phyloP scores from a whole-genome alignment of 2,797 vertebrate genomes.

The Anisognathus igniventris region DNA sequence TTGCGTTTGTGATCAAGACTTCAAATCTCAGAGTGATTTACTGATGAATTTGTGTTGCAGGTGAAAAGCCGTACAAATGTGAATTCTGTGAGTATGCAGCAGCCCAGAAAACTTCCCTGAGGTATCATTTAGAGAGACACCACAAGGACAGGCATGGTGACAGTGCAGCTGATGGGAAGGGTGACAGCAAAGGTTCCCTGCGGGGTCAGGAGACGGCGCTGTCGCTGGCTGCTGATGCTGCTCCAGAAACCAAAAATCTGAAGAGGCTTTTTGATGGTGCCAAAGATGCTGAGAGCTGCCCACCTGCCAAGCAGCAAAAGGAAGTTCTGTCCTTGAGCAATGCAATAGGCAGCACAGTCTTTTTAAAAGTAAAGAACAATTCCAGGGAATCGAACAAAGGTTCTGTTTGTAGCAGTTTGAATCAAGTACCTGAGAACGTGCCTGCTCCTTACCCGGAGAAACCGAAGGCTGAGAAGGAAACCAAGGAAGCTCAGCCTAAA shows the following conservation, averaged over 20 bases:
- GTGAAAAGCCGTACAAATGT: constrained; percentile 98
- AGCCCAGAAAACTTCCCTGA: constrained; percentile 94
- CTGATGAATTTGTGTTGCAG: constrained; percentile 71
- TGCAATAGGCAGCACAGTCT: constrained; percentile 31
- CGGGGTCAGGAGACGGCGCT: constrained; percentile 58
- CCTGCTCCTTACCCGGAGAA: not conserved
- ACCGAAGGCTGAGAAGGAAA: constrained; percentile 59
- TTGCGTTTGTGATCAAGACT: not conserved
- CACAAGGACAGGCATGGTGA: constrained; percentile 87
- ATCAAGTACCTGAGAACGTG: not conserved
- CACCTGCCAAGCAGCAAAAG: constrained; percentile 72
- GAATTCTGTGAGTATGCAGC: constrained; percentile 94
- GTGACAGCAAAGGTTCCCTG: constrained; percentile 70
- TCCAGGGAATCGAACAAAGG: constrained; percentile 64
- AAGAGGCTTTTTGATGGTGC: constrained; percentile 71
- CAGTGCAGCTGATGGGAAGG: constrained; percentile 63
- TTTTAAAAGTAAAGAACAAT: constrained; percentile 48
- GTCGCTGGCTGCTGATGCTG: constrained; percentile 45
- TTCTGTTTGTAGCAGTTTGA: not conserved
- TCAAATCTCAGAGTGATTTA: not conserved
- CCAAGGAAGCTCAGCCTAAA: constrained; percentile 55
- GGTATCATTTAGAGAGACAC: constrained; percentile 92
- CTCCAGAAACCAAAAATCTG: constrained; percentile 70
- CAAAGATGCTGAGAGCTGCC: constrained; percentile 71
- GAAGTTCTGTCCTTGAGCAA: constrained; percentile 66